Percentiles rank a stretch among this genome's conserved stretches.
Evolutionary conservation across 2,797 vertebrate species (phyloP).

Genomic region (Vespertilio murinus): DNA sequence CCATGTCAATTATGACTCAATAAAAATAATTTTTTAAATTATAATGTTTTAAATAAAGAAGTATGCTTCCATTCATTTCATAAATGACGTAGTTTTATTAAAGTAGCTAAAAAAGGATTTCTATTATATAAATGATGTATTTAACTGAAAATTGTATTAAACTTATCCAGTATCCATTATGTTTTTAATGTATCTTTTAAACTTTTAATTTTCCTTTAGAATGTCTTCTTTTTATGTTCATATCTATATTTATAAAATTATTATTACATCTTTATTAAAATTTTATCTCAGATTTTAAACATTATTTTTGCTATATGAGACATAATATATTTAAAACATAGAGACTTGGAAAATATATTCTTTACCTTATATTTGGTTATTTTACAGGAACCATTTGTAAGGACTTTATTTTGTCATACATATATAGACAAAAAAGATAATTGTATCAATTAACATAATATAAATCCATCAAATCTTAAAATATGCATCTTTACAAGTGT

Average conservation of each 20-base stretch:
- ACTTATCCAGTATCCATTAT: neutral
- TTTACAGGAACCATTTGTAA: neutral
- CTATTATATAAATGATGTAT: neutral
- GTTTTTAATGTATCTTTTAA: neutral
- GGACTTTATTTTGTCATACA: neutral
- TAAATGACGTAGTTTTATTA: neutral
- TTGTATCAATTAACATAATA: neutral
- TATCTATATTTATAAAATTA: slow-evolving; percentile 9
- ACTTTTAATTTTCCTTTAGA: neutral
- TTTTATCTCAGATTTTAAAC: neutral
- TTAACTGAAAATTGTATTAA: neutral
- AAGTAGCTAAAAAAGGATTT: neutral
- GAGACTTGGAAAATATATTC: neutral
- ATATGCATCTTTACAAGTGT: neutral
- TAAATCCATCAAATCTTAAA: neutral
- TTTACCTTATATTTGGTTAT: neutral
- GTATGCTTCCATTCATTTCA: neutral
- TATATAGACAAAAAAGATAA: neutral
- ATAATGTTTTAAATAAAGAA: neutral
- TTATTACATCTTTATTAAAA: neutral
- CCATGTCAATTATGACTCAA: neutral
- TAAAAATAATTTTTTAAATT: neutral
- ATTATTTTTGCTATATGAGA: neutral
- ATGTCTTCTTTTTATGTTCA: neutral
- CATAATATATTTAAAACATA: neutral